Conservation (phyloP, 2,888 invertebrate species). For the Cryptus viduatorius region DNA sequence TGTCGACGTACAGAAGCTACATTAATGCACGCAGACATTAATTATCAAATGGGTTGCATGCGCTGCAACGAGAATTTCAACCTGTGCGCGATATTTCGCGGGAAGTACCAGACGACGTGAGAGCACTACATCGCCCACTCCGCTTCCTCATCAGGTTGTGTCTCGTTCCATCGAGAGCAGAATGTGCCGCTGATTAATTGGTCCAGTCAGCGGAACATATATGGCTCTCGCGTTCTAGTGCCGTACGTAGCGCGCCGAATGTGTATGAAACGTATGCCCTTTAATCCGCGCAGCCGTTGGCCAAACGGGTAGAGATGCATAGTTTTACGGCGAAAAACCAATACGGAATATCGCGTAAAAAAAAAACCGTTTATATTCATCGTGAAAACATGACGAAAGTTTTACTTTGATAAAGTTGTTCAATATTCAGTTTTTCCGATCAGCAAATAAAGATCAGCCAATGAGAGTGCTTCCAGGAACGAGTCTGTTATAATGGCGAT, state of each 20-base stretch:
- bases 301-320: not conserved
- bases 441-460: too few species aligned
- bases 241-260: not conserved
- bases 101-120: not conserved
- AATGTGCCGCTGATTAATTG: constrained; percentile 36
- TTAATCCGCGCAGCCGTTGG: not conserved
- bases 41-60: not conserved
- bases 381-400: too few species aligned
- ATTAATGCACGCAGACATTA: not conserved
- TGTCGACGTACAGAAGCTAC: not conserved
- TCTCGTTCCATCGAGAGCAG: not conserved
- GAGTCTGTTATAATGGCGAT: too few species aligned
- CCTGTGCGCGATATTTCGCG: not conserved
- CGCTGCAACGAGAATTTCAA: not conserved
- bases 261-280: not conserved
- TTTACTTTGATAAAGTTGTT: too few species aligned
- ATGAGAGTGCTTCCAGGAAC: too few species aligned
- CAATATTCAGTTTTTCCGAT: too few species aligned
- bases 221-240: not conserved
- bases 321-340: too few species aligned
- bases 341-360: not conserved
- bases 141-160: constrained; percentile 15
- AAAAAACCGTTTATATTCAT: not conserved
- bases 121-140: constrained; percentile 21
- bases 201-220: not conserved